These are phyloP conservation scores for Catharus minimus DNA, from an alignment of 2,113 vertebrate species.

Conservation along the genomic window DNA sequence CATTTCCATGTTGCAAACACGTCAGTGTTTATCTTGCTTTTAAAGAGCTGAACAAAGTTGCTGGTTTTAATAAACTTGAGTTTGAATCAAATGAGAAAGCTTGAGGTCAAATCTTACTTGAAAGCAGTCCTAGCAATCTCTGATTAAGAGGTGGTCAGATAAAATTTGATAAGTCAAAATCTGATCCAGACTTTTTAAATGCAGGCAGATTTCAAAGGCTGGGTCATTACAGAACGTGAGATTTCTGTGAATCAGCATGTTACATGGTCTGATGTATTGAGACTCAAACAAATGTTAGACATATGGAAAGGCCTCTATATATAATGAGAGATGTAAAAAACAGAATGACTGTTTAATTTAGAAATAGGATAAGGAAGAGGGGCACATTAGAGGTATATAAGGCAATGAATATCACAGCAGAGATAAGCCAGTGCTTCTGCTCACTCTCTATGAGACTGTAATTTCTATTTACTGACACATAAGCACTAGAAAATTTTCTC, in stretches of 20 bases:
- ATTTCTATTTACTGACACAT: slow-evolving; percentile 8
- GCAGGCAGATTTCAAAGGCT: slow-evolving; percentile 42
- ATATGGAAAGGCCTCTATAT: slow-evolving; percentile 62
- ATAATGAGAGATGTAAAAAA: slow-evolving; percentile 59
- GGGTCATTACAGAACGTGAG: slow-evolving; percentile 54
- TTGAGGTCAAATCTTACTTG: slow-evolving; percentile 4
- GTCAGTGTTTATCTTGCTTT: background rate
- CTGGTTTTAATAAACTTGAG: background rate
- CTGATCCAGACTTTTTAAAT: slow-evolving; percentile 32
- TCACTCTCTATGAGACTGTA: background rate
- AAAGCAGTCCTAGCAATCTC: background rate
- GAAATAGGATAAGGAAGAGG: slow-evolving; percentile 40
- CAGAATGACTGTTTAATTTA: slow-evolving; percentile 59
- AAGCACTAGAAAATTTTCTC: background rate
- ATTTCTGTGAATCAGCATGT: slow-evolving; percentile 66
- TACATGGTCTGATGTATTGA: slow-evolving; percentile 51
- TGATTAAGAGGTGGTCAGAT: slow-evolving; percentile 24
- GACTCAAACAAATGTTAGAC: slow-evolving; percentile 61
- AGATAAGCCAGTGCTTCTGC: background rate
- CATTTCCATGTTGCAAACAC: background rate
- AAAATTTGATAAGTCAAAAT: slow-evolving; percentile 48
- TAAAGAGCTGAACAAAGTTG: background rate
- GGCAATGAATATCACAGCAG: slow-evolving; percentile 15
- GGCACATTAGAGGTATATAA: slow-evolving; percentile 14
- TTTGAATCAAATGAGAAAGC: background rate